Percentiles rank a stretch among this genome's conserved stretches.
These are phyloP conservation scores for Cepphus grylle DNA, from an alignment of 2,113 vertebrate genomes.

Conservation along the genomic window DNA sequence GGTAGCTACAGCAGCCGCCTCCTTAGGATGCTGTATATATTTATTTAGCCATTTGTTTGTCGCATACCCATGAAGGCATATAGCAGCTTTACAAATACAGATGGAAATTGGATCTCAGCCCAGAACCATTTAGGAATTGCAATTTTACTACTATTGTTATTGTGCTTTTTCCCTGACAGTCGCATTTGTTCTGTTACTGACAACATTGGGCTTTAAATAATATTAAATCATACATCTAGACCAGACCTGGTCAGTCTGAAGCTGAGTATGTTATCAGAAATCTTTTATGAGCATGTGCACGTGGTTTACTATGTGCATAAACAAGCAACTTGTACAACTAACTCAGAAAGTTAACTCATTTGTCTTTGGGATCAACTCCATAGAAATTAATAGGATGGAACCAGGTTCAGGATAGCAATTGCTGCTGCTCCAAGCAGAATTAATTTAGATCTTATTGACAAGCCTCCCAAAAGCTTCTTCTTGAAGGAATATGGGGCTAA, in stretches of 20 bases:
- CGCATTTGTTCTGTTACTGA: background rate
- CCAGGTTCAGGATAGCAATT: background rate
- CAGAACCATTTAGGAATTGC: constrained; percentile 23
- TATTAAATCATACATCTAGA: background rate
- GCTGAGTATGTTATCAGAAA: background rate
- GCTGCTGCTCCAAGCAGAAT: background rate
- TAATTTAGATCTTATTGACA: background rate
- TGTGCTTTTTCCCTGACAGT: background rate
- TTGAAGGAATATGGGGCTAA: background rate
- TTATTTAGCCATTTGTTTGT: constrained; percentile 5
- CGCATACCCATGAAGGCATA: background rate
- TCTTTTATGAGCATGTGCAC: background rate
- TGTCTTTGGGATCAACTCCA: background rate
- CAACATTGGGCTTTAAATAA: background rate
- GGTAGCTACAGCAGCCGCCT: background rate
- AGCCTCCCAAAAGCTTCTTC: background rate
- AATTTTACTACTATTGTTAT: background rate
- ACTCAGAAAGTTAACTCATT: background rate
- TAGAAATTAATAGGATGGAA: background rate
- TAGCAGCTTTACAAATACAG: background rate
- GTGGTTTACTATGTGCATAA: background rate
- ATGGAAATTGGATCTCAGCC: constrained; percentile 47
- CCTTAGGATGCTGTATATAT: background rate
- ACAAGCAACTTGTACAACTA: background rate
- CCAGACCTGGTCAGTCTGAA: background rate